Evolutionary conservation across 2,888 invertebrate genomes (phyloP).

Genomic region (Acrobasis suavella): DNA sequence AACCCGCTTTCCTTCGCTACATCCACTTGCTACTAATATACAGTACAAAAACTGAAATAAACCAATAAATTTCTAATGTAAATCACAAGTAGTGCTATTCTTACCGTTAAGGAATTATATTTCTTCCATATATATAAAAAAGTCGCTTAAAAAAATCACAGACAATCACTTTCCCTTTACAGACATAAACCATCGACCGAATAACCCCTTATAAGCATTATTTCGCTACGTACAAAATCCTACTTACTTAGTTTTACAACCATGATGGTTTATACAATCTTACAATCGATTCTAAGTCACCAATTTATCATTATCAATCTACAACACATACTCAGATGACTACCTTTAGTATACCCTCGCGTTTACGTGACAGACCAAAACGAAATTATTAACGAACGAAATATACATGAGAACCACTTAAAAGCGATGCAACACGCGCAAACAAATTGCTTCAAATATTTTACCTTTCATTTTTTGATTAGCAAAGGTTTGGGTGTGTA

Average conservation of each 20-base stretch:
- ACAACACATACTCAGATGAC: conserved; percentile 55
- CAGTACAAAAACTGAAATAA: conserved; percentile 75
- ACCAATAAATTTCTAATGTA: conserved; percentile 78
- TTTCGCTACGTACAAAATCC: conserved; percentile 79
- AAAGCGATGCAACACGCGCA: conserved; percentile 14
- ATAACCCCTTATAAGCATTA: conserved; percentile 71
- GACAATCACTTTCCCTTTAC: conserved; percentile 82
- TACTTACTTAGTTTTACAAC: conserved; percentile 82
- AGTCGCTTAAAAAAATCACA: conserved; percentile 84
- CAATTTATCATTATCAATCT: conserved; percentile 50
- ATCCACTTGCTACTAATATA: conserved; percentile 56
- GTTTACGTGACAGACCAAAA: conserved; percentile 46
- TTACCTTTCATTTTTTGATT: neutral
- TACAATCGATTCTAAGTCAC: conserved; percentile 57
- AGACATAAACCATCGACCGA: conserved; percentile 79
- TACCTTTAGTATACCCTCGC: conserved; percentile 56
- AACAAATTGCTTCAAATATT: neutral
- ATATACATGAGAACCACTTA: conserved; percentile 19
- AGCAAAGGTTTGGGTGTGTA: neutral
- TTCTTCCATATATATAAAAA: conserved; percentile 80
- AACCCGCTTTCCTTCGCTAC: conserved; percentile 66
- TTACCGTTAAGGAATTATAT: conserved; percentile 81
- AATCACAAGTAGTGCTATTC: conserved; percentile 83
- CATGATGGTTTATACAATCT: conserved; percentile 72
- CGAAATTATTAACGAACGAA: conserved; percentile 31